Evolutionary conservation across 1,140 invertebrate genomes (phyloP), one percentile per base, ranked within the genome.

Genomic region (Sycophila sp.): DNA sequence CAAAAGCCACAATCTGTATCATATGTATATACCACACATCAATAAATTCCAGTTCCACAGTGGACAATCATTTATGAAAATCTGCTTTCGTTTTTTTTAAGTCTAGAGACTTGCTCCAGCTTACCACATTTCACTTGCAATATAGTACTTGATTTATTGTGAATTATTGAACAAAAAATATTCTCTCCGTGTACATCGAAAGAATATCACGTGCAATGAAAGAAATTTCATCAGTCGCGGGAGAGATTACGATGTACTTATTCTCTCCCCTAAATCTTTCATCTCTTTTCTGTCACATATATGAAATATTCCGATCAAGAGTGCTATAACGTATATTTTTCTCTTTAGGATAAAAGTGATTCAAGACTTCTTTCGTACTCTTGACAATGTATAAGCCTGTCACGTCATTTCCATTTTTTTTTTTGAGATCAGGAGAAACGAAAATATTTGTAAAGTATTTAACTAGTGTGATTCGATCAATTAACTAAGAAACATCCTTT

Each of bases 361-460:
- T 26, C 30, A 11, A 47, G 24, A 38, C 32, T 15, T 47, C 51
- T 26, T 0, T 11, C n/a, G 2, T 60, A 22, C 17, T 40, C 56
- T 64, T n/a, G 49, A 5, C 24, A 22, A 64, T 56, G 36, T 22
- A 47, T 17, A 22, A 47, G 13, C 4, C 24, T 47, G 24, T 22
- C 42, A 6, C 42, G n/a, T n/a, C n/a, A n/a, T n/a, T n/a, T 24
- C 24, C 24, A 26, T 24, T 38, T 36, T 38, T 22, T 11, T 59
- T 73, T 62, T 28, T 28, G 45, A 56, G 49, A 47, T 56, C 42
- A 13, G 22, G 60, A 72, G 19, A 51, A 55, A 22, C 60, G 49
- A 70, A 70, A 63, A 70, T 65, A 11, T 24, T 64, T 51, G n/a
- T 22, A 49, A 28, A n/a, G n/a, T n/a, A n/a, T n/a, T n/a, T n/a